These are phyloP conservation scores for Archips crataeganus DNA, from an alignment of 2,888 invertebrate species.

Conservation along the genomic window DNA sequence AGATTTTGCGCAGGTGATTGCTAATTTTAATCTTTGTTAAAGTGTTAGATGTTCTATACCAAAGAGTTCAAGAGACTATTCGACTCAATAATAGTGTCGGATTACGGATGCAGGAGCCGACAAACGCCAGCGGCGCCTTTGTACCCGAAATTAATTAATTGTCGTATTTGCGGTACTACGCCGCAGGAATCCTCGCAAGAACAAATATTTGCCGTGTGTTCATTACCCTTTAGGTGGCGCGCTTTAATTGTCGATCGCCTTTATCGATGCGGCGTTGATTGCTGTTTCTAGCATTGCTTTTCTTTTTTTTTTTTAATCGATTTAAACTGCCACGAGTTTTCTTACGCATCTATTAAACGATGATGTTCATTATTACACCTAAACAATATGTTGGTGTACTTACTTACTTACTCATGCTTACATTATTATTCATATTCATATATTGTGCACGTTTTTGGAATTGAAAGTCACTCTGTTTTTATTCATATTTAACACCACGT, in stretches of 20 bases:
- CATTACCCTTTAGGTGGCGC: slow-evolving; percentile 80
- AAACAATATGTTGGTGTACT: too few relatives aligned
- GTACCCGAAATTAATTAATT: slow-evolving; percentile 85
- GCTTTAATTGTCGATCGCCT: slow-evolving; percentile 65
- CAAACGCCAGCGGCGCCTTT: slow-evolving; percentile 79
- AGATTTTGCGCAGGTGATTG: slow-evolving; percentile 60
- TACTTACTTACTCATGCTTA: too few relatives aligned
- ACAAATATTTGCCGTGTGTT: slow-evolving; percentile 82
- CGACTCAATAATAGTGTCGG: slow-evolving; percentile 72
- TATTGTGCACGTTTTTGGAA: too few relatives aligned
- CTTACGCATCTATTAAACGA: too few relatives aligned
- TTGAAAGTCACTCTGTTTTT: too few relatives aligned
- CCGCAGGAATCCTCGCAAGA: slow-evolving; percentile 78
- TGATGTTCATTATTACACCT: too few relatives aligned
- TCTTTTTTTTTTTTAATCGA: not conserved
- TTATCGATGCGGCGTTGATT: slow-evolving; percentile 34
- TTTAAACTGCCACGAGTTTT: not conserved
- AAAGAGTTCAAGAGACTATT: slow-evolving; percentile 15
- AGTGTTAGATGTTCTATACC: not conserved
- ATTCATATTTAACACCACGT: too few relatives aligned
- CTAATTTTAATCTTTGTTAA: slow-evolving; percentile 9
- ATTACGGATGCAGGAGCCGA: slow-evolving; percentile 71
- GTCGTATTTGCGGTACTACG: slow-evolving; percentile 79
- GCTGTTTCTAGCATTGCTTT: slow-evolving; percentile 10
- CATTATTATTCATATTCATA: too few relatives aligned